Percentiles rank a stretch among this genome's conserved stretches.
phyloP scores from a whole-genome alignment of 2,888 invertebrate species.

The Coenonympha arcania region DNA sequence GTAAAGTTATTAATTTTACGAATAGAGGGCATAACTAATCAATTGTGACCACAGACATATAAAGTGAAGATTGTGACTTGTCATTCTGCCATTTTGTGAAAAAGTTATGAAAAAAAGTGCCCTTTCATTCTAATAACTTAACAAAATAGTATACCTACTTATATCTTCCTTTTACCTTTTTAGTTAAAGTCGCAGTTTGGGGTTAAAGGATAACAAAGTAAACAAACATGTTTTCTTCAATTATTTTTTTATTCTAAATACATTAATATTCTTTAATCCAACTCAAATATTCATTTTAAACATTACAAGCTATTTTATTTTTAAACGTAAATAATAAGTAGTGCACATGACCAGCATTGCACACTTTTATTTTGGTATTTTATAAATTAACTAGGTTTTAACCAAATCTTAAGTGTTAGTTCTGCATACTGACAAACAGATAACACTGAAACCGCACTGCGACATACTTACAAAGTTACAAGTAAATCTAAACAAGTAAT shows the following conservation, averaged over 20 bases:
- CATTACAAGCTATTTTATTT: constrained; percentile 72
- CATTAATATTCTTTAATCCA: constrained; percentile 74
- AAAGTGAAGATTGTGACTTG: too few relatives aligned
- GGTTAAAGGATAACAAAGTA: constrained; percentile 4
- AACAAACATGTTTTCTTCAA: constrained; percentile 39
- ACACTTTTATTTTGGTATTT: constrained; percentile 67
- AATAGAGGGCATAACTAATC: too few relatives aligned
- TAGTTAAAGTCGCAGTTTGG: too few relatives aligned
- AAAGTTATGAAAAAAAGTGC: too few relatives aligned
- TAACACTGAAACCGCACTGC: constrained; percentile 33
- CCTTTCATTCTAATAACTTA: too few relatives aligned
- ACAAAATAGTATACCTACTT: too few relatives aligned
- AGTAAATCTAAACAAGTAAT: constrained; percentile 34
- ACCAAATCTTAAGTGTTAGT: constrained; percentile 68
- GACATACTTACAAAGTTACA: constrained; percentile 34
- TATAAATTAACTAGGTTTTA: constrained; percentile 65
- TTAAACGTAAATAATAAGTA: constrained; percentile 71
- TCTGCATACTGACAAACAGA: constrained; percentile 60
- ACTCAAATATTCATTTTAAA: constrained; percentile 73
- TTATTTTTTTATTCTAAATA: constrained; percentile 75
- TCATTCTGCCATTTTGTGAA: too few relatives aligned
- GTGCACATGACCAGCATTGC: constrained; percentile 74
- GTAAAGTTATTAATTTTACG: too few relatives aligned
- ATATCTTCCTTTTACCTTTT: too few relatives aligned
- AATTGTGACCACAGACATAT: too few relatives aligned